These are phyloP conservation scores for Euleptes europaea DNA, from an alignment of 2,113 vertebrate genomes.

Conservation along the genomic window DNA sequence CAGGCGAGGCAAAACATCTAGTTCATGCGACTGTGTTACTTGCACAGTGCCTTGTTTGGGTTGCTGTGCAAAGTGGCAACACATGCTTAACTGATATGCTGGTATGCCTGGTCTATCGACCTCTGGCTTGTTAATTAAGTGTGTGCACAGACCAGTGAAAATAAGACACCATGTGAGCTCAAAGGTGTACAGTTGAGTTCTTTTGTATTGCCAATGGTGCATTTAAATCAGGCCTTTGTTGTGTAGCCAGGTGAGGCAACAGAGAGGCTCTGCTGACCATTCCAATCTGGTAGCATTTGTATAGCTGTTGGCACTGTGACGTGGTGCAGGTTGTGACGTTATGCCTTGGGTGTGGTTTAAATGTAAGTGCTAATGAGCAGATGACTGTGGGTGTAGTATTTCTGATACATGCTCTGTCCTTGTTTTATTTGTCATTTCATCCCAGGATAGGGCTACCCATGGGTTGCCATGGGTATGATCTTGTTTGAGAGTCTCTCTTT, in stretches of 20 bases:
- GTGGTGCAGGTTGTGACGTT: not conserved
- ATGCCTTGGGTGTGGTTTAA: not conserved
- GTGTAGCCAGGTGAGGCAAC: too few relatives aligned
- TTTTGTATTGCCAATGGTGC: too few relatives aligned
- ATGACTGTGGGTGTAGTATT: not conserved
- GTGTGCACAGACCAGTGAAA: too few relatives aligned
- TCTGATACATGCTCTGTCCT: not conserved
- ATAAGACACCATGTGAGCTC: too few relatives aligned
- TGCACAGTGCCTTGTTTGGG: too few relatives aligned
- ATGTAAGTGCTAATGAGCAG: not conserved
- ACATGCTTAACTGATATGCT: too few relatives aligned
- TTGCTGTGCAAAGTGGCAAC: too few relatives aligned
- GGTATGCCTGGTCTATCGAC: too few relatives aligned
- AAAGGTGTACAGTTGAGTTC: too few relatives aligned
- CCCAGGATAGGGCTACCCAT: not conserved
- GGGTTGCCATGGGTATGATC: not conserved
- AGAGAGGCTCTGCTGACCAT: not conserved
- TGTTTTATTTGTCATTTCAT: not conserved
- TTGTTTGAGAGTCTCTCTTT: not conserved
- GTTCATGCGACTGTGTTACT: too few relatives aligned
- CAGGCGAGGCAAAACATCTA: too few relatives aligned
- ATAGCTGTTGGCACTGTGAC: not conserved
- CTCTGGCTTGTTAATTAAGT: too few relatives aligned
- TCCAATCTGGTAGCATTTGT: not conserved
- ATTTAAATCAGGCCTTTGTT: not conserved